A percentile compares a stretch with the other conserved stretches of the same genome.
Conservation (phyloP, 2,888 invertebrate genomes). For the Achlya flavicornis region DNA sequence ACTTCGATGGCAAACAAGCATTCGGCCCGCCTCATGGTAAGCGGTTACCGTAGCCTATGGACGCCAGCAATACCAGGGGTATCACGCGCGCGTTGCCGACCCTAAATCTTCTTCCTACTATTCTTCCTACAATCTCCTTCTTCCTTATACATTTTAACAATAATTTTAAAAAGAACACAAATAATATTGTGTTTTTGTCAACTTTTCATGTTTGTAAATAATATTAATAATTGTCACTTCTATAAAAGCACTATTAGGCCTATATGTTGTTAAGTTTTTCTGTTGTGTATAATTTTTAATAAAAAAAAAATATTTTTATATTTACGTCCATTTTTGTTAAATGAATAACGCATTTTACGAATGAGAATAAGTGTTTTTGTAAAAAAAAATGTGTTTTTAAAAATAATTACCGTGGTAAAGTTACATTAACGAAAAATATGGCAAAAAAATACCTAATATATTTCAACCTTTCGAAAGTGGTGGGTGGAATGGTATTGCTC, state of each 20-base stretch:
- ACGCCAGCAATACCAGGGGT: too few species aligned
- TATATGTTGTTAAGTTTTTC: neutral
- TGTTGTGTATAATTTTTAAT: neutral
- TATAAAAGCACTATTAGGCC: neutral
- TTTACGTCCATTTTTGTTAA: neutral
- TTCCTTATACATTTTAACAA: too few species aligned
- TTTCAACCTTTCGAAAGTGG: neutral
- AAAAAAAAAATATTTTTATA: neutral
- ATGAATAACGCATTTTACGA: neutral
- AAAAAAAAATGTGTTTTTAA: neutral
- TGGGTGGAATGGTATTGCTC: neutral
- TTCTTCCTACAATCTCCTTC: too few species aligned
- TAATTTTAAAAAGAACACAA: too few species aligned
- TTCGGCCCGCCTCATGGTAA: too few species aligned
- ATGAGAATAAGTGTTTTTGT: slow-evolving; percentile 5
- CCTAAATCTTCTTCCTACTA: too few species aligned
- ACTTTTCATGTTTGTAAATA: neutral
- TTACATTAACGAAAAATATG: neutral
- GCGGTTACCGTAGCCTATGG: too few species aligned
- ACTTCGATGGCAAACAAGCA: too few species aligned
- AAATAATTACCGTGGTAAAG: neutral
- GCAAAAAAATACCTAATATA: too few species aligned
- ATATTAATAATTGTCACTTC: neutral
- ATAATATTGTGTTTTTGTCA: neutral
- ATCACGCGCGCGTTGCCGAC: too few species aligned